phyloP scores from a whole-genome alignment of 2,797 vertebrate species.

The Danio jaintianensis region DNA sequence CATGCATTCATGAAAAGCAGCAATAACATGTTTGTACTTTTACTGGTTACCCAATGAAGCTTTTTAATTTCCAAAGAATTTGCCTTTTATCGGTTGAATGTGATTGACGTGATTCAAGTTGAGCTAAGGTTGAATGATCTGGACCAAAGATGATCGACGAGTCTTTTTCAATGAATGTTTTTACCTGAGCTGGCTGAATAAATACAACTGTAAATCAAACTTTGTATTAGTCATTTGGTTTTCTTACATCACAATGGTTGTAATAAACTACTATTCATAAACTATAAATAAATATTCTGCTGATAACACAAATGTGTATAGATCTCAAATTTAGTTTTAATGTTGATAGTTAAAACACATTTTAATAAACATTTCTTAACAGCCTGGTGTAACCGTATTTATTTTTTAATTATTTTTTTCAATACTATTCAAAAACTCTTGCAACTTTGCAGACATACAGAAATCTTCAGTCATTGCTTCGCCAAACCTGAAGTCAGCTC shows the following conservation, averaged over 20 bases:
- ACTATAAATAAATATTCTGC: neutral
- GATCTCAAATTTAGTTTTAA: neutral
- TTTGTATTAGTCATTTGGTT: neutral
- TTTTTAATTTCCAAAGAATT: neutral
- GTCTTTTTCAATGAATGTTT: conserved; percentile 23
- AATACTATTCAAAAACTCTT: too few relatives aligned
- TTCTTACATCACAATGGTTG: neutral
- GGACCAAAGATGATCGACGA: conserved; percentile 18
- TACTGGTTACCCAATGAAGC: neutral
- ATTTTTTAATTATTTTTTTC: too few relatives aligned
- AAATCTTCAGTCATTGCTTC: too few relatives aligned
- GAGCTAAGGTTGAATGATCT: neutral
- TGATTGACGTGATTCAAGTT: neutral
- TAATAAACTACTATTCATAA: neutral
- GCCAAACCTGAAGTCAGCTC: too few relatives aligned
- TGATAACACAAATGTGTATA: neutral
- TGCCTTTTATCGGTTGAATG: neutral
- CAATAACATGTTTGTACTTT: neutral
- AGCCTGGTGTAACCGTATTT: too few relatives aligned
- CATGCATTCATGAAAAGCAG: neutral
- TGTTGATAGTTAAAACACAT: too few relatives aligned
- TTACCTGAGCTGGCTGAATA: conserved; percentile 29
- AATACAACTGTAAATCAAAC: conserved; percentile 10
- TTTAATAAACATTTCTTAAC: too few relatives aligned
- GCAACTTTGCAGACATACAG: too few relatives aligned